A percentile compares a stretch with the other conserved stretches of the same genome.
Conservation (phyloP, 1,140 invertebrate species). For the Mycetomoellerius zeteki region DNA sequence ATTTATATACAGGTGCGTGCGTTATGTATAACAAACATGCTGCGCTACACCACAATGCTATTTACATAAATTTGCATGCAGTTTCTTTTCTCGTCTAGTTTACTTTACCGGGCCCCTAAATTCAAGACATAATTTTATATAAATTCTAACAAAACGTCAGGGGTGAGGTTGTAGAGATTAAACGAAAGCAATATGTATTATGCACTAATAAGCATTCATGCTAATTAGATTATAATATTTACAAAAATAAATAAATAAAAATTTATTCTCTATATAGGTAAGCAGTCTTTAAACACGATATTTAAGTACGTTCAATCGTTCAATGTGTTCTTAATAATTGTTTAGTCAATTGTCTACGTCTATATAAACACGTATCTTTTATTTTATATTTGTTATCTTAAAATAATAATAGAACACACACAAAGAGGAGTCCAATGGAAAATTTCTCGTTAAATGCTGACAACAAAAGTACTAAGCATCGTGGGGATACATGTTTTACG, state of each 20-base stretch:
- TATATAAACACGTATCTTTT: neutral
- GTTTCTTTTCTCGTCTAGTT: conserved; percentile 61
- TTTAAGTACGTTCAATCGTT: neutral
- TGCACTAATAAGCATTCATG: neutral
- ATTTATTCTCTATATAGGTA: neutral
- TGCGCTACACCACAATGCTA: conserved; percentile 50
- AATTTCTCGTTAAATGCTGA: conserved; percentile 40
- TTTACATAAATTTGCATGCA: conserved; percentile 68
- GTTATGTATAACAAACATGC: conserved; percentile 62
- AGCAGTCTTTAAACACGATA: neutral
- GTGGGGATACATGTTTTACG: conserved; percentile 15
- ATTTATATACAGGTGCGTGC: conserved; percentile 66
- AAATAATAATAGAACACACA: conserved; percentile 22
- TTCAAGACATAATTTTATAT: conserved; percentile 53
- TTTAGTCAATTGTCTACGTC: neutral
- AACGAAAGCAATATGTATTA: conserved; percentile 3
- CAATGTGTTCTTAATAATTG: neutral
- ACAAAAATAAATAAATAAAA: conserved; percentile 34
- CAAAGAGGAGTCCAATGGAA: neutral
- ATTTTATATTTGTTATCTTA: neutral
- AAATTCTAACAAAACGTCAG: conserved; percentile 48
- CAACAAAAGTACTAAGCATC: conserved; percentile 14
- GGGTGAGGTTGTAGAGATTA: neutral
- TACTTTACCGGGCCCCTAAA: conserved; percentile 29
- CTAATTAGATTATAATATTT: neutral